Evolutionary conservation across 1,140 invertebrate species (phyloP).

Genomic region (Aphelenchoides fujianensis): DNA sequence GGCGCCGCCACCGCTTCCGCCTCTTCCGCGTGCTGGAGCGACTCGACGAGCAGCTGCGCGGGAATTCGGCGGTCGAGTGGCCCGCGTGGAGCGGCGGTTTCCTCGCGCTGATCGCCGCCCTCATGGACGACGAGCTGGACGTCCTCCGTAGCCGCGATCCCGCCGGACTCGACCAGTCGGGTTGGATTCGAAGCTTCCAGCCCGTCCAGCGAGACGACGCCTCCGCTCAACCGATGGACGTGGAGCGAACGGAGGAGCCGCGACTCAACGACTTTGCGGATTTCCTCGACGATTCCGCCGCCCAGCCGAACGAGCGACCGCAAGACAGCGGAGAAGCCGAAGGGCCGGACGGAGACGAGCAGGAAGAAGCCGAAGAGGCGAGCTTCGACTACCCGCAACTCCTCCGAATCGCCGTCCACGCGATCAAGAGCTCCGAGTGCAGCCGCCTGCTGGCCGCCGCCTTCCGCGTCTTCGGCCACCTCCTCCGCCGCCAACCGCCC

Average conservation of each 20-base stretch:
- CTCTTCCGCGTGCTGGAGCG: not conserved
- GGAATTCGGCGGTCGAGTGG: not conserved
- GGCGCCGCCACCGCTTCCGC: not conserved
- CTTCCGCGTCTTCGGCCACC: not conserved
- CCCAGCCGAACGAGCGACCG: too few relatives aligned
- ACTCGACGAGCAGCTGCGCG: not conserved
- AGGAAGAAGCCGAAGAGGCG: not conserved
- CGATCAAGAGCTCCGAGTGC: too few relatives aligned
- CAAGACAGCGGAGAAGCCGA: not conserved
- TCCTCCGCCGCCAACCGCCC: not conserved
- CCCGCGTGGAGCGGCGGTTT: not conserved
- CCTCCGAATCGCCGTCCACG: not conserved
- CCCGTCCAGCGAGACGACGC: not conserved
- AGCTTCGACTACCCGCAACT: not conserved
- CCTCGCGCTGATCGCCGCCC: not conserved
- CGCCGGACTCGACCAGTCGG: not conserved
- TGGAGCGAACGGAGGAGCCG: too few relatives aligned
- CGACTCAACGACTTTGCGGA: too few relatives aligned
- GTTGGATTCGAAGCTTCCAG: not conserved
- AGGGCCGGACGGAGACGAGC: not conserved
- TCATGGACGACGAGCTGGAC: not conserved
- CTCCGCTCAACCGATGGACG: not conserved
- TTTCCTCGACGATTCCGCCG: too few relatives aligned
- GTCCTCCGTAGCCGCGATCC: not conserved
- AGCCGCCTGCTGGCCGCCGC: not conserved